Percentiles rank a stretch among this genome's conserved stretches.
phyloP scores from a whole-genome alignment of 2,113 vertebrate species.

The Entelurus aequoreus region DNA sequence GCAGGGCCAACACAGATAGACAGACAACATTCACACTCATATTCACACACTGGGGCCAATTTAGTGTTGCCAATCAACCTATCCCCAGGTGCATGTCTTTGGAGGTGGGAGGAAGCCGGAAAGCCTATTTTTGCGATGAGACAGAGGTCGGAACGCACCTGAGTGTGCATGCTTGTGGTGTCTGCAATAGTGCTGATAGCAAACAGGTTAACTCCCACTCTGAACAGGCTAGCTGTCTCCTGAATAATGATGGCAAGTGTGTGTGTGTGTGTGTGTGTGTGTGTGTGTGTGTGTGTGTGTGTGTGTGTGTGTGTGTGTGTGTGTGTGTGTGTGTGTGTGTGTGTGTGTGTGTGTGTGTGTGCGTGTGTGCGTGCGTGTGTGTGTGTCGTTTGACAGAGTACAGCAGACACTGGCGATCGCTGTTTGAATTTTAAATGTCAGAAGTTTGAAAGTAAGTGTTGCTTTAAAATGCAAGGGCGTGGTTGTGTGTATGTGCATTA shows the following conservation, averaged over 20 bases:
- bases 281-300: neutral
- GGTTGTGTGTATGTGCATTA: neutral
- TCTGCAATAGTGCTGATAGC: constrained; percentile 19
- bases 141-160: too few species aligned
- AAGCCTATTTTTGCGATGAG: too few species aligned
- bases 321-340: neutral
- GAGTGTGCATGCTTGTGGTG: neutral
- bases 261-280: neutral
- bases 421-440: constrained; percentile 41
- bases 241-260: constrained; percentile 50
- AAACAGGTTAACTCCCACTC: constrained; percentile 37
- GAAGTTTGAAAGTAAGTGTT: too few species aligned
- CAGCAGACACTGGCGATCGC: constrained; percentile 28
- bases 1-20: too few species aligned
- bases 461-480: neutral
- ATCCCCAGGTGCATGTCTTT: too few species aligned
- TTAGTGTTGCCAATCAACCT: too few species aligned
- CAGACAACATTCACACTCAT: too few species aligned
- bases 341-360: neutral
- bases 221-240: constrained; percentile 35
- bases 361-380: neutral
- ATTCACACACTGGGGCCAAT: too few species aligned
- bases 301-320: neutral
- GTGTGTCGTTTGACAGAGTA: constrained; percentile 15
- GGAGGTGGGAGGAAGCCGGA: too few species aligned